phyloP scores from a whole-genome alignment of 2,113 vertebrate species.

The Natator depressus region DNA sequence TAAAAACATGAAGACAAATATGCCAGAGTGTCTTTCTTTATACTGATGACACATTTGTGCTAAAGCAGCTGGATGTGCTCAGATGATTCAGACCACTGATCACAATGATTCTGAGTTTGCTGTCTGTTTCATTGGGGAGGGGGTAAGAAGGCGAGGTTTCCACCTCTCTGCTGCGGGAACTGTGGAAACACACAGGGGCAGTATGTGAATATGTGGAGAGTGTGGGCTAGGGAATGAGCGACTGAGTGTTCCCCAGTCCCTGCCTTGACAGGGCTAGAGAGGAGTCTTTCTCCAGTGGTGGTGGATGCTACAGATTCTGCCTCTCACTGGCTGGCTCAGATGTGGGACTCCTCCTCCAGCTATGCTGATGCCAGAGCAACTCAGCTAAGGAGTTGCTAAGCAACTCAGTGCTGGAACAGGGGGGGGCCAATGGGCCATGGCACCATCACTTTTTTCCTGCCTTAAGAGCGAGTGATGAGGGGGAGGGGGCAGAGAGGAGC shows the following conservation, averaged over 20 bases:
- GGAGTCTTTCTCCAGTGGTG: neutral
- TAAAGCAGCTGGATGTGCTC: neutral
- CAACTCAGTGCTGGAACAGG: too few species aligned
- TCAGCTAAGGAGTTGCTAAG: neutral
- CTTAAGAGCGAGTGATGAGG: too few species aligned
- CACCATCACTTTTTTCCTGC: too few species aligned
- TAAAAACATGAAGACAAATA: neutral
- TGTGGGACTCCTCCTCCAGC: neutral
- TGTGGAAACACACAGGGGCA: neutral
- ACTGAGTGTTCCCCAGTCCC: neutral
- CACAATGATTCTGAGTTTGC: constrained; percentile 15
- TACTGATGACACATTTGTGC: neutral
- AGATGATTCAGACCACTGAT: constrained; percentile 45
- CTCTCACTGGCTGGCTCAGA: neutral
- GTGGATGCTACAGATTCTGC: neutral
- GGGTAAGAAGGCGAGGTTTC: constrained; percentile 2
- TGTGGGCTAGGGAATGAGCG: neutral
- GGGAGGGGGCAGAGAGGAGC: too few species aligned
- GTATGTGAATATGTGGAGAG: neutral
- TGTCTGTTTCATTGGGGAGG: neutral
- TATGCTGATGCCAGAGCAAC: neutral
- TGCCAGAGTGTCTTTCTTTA: neutral
- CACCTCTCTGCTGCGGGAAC: constrained; percentile 23
- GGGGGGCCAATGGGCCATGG: too few species aligned
- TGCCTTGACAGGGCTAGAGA: neutral